These are phyloP conservation scores for Xerus inauris DNA, from an alignment of 2,113 vertebrate genomes.

Conservation along the genomic window DNA sequence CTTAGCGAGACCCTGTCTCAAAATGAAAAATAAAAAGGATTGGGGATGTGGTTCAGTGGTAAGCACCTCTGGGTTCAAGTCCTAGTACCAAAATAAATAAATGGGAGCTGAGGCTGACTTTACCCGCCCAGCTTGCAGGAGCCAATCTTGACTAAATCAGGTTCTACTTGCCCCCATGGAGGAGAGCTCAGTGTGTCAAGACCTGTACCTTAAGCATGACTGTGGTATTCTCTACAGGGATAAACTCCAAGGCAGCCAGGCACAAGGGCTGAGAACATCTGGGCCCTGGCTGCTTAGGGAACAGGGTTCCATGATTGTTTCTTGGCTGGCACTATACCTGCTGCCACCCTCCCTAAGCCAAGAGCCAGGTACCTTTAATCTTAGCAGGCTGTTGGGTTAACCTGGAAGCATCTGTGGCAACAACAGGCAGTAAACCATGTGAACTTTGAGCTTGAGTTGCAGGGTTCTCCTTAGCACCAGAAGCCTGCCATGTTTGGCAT, in stretches of 20 bases:
- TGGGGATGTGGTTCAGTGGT: no score
- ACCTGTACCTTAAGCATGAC: background rate
- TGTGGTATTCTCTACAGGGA: background rate
- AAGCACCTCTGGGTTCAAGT: no score
- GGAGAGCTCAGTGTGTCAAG: background rate
- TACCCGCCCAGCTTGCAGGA: background rate
- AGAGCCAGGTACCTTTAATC: constrained; percentile 6
- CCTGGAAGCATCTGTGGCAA: background rate
- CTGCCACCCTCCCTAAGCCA: background rate
- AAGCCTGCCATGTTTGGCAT: background rate
- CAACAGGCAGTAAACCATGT: background rate
- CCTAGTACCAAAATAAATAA: no score
- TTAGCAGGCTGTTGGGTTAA: constrained; percentile 27
- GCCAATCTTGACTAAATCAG: background rate
- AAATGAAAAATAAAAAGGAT: no score
- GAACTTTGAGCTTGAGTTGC: background rate
- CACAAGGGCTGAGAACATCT: background rate
- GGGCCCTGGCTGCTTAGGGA: background rate
- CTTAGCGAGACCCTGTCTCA: no score
- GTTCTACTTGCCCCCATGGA: background rate
- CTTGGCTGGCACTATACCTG: background rate
- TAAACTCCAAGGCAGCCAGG: background rate
- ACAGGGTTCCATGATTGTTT: background rate
- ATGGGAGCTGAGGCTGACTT: background rate
- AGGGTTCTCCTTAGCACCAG: background rate